Evolutionary conservation across 2,797 vertebrate genomes (phyloP), one percentile per base, ranked within the genome.

Genomic region (Streptopelia turtur): DNA sequence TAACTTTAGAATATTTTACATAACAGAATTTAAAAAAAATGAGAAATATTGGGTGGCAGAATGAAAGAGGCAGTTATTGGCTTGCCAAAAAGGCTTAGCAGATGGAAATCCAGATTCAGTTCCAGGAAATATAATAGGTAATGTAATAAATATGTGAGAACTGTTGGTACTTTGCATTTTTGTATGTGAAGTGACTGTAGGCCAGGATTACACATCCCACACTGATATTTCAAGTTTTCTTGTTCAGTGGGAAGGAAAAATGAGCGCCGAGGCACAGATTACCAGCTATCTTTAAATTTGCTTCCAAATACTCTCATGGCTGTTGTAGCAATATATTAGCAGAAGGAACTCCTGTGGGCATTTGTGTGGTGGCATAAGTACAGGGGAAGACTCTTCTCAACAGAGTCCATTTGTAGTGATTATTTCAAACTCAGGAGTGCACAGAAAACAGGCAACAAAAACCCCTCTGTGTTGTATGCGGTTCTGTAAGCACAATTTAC

Each of bases 91-190:
- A 63, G 83, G 35, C 64, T 89, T 45, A 83, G 68, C 56, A 80
- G 95, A 77, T 85, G 76, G 87, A 89, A 96, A 91, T 50, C 61
- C 69, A 88, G 79, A 92, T 50, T 77, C 49, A 61, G 78, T 86
- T 94, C 75, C 92, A 95, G 91, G 84, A 87, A 94, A 74, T 49
- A 33, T 33, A 92, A 90, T 28, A 59, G 45, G 76, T 85, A 94
- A 89, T 0, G 0, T 75, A 90, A 35, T 60, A 85, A 89, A 18
- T 60, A 71, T 4, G 39, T 84, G 92, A 87, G 90, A 96, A 89
- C 30, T 66, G 81, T 30, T 87, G 87, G 68, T 70, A 74, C 68
- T 96, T 91, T 93, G 92, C 92, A 94, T 97, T 93, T 93, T 79
- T 89, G 57, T 89, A 52, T 56, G 79, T 65, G 89, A 83, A 92